Evolutionary conservation across 2,113 vertebrate species (phyloP), one percentile per base, ranked within the genome.

Genomic region (Tympanuchus pallidicinctus): DNA sequence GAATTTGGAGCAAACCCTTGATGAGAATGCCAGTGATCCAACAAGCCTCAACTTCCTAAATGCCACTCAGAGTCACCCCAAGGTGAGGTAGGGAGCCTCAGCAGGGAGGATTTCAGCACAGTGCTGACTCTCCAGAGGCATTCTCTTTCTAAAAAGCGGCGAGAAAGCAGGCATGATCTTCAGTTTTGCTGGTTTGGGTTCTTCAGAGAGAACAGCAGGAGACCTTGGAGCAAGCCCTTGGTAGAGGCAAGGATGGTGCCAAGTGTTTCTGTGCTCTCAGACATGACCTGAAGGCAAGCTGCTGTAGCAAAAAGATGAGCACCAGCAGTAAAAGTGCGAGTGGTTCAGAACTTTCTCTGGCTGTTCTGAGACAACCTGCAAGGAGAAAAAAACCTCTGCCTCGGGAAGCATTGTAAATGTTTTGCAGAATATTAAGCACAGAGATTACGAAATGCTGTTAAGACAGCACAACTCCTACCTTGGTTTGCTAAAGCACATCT

Each of bases 31-130:
- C 12, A 60, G 76, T 4, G 48, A 45, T 25, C 36, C 61, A 63
- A 3, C 0, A 3, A 79, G 47, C 60, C 59, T 69, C 40, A 40
- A 38, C 6, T 77, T 84, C 52, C 48, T 8, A 69, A 92, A 72
- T 10, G 32, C 21, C 42, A 4, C 28, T 13, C 8, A 4, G 36
- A 64, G 45, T 50, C 40, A 63, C 11, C 16, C 47, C 28, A 69
- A 43, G 15, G 42, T 43, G 15, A 43, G 15, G 42, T 54, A 79
- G 5, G 7, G 1, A 25, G 1, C 1, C 5, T 3, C 16, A 2
- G 2, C 19, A 82, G 19, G 30, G 54, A n/a, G 25, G 24, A 34
- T 9, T 69, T 15, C 8, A 52, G 45, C 14, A 36, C 28, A 82
- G 28, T 12, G 21, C 34, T 45, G 69, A n/a, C 38, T 4, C 8